Evolutionary conservation across 2,113 vertebrate genomes (phyloP).

Genomic region (Alouatta palliata): DNA sequence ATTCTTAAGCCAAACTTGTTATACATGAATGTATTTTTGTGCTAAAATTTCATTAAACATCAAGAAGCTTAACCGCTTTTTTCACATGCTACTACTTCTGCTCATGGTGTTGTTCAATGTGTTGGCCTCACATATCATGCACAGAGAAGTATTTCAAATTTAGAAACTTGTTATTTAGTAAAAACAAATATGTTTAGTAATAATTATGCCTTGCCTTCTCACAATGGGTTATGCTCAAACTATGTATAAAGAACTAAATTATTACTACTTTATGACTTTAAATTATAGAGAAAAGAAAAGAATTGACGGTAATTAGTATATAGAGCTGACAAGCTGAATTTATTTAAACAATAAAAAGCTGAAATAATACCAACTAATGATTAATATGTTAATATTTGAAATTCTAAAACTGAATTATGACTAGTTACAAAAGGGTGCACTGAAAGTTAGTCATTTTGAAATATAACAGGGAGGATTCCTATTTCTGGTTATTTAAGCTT

Average conservation of each 20-base stretch:
- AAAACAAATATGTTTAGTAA: constrained; percentile 52
- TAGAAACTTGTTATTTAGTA: constrained; percentile 65
- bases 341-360: constrained; percentile 40
- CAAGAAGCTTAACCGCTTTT: not conserved
- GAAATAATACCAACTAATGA: constrained; percentile 57
- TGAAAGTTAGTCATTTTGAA: constrained; percentile 21
- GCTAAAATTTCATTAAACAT: constrained; percentile 19
- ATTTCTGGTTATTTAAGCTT: not conserved
- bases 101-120: not conserved
- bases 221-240: constrained; percentile 25
- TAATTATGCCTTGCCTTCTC: constrained; percentile 65
- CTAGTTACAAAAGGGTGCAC: not conserved
- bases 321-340: constrained; percentile 19
- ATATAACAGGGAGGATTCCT: not conserved
- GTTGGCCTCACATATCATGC: not conserved
- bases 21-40: not conserved
- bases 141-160: constrained; percentile 60
- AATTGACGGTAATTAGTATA: constrained; percentile 59
- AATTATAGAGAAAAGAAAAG: constrained; percentile 58
- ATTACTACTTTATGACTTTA: constrained; percentile 67
- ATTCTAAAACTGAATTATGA: constrained; percentile 40
- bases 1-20: not conserved
- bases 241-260: constrained; percentile 48
- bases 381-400: constrained; percentile 51
- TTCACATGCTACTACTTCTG: not conserved